Conservation (phyloP, 2,797 vertebrate species). For the Rhinatrema bivittatum region DNA sequence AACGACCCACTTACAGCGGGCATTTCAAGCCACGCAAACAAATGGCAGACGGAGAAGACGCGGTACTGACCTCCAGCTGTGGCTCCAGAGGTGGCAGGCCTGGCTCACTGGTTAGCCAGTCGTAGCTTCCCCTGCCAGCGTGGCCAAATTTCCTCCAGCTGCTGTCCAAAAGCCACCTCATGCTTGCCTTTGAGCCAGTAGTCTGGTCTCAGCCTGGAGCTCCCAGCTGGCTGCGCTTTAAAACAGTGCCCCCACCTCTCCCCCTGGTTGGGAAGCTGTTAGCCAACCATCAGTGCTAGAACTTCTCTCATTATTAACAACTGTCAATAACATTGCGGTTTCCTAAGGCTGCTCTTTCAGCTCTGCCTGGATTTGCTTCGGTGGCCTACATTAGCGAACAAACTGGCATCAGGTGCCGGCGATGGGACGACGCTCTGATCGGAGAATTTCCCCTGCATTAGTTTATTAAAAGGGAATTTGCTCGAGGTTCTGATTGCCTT, state of each 20-base stretch:
- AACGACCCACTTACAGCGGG: no score
- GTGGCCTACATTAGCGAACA: slow-evolving; percentile 51
- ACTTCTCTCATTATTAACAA: slow-evolving; percentile 9
- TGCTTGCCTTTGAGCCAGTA: slow-evolving; percentile 39
- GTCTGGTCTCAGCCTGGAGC: slow-evolving; percentile 11
- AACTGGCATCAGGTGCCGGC: slow-evolving; percentile 51
- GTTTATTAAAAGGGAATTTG: slow-evolving; percentile 43
- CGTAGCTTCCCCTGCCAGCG: slow-evolving; percentile 71
- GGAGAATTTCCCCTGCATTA: slow-evolving; percentile 43
- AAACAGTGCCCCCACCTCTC: slow-evolving; percentile 1
- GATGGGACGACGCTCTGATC: slow-evolving; percentile 33
- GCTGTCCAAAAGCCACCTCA: slow-evolving; percentile 70
- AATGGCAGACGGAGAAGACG: no score
- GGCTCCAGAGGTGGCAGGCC: slow-evolving; percentile 62
- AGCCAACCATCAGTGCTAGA: slow-evolving; percentile 35
- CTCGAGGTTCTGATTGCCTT: slow-evolving; percentile 24
- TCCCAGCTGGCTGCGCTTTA: slow-evolving; percentile 12
- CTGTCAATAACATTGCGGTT: slow-evolving; percentile 6
- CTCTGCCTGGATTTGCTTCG: slow-evolving; percentile 50
- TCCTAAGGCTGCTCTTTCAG: slow-evolving; percentile 26
- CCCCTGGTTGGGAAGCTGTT: slow-evolving; percentile 22
- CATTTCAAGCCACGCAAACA: no score
- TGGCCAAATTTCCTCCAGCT: slow-evolving; percentile 81
- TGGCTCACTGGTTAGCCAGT: slow-evolving; percentile 70
- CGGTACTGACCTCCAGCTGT: slow-evolving; percentile 64